Percentiles rank a stretch among this genome's conserved stretches.
phyloP scores from a whole-genome alignment of 2,113 vertebrate genomes.

The Hystrix brachyura region DNA sequence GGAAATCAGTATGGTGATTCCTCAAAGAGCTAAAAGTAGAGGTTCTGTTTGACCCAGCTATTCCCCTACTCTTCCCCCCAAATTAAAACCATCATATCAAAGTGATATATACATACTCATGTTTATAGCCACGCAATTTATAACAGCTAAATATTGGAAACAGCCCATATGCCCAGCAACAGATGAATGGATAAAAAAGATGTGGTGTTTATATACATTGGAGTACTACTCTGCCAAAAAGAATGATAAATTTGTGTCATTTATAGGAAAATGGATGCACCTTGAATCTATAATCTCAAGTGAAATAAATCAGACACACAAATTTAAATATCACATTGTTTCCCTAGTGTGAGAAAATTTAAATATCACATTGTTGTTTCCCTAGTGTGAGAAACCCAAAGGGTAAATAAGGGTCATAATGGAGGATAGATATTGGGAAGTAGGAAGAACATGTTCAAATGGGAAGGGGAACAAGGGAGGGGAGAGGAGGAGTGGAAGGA shows the following conservation, averaged over 20 bases:
- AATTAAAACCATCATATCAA: not conserved
- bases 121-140: not conserved
- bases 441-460: not conserved
- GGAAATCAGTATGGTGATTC: not conserved
- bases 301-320: not conserved
- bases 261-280: not conserved
- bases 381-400: not conserved
- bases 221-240: not conserved
- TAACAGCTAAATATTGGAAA: not conserved
- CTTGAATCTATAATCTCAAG: not conserved
- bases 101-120: not conserved
- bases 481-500: not conserved
- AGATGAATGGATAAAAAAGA: not conserved
- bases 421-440: not conserved
- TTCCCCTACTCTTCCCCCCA: not conserved
- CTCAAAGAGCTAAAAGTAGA: not conserved
- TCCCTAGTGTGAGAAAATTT: not conserved
- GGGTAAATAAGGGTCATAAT: no score
- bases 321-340: not conserved
- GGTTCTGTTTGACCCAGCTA: not conserved
- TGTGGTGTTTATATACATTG: not conserved
- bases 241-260: not conserved
- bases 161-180: not conserved
- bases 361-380: not conserved
- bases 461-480: not conserved